Percentiles rank a stretch among this genome's conserved stretches.
Evolutionary conservation across 2,888 invertebrate species (phyloP).

Genomic region (Drosophila parthenogenetica): DNA sequence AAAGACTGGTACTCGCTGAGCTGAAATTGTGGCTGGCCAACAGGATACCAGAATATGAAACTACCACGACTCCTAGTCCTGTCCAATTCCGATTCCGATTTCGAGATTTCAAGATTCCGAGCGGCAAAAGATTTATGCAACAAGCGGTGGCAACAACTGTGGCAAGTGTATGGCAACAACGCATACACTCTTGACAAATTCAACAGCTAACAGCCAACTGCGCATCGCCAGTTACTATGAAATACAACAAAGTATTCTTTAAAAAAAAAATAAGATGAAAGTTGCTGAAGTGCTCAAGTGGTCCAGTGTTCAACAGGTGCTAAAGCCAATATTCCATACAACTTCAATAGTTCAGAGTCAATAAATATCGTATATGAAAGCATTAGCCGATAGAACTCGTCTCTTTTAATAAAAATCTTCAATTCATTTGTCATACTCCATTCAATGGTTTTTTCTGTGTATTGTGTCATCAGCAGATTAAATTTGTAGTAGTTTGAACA

Average conservation of each 20-base stretch:
- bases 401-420: background rate
- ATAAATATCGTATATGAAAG: background rate
- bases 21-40: constrained; percentile 1
- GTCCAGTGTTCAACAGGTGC: constrained; percentile 9
- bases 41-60: constrained; percentile 1
- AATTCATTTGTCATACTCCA: too few relatives aligned
- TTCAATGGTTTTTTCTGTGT: too few relatives aligned
- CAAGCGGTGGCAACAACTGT: background rate
- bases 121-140: constrained; percentile 30
- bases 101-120: too few relatives aligned
- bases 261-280: constrained; percentile 23
- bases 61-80: background rate
- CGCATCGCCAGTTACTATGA: constrained; percentile 26
- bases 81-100: too few relatives aligned
- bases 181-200: constrained; percentile 22
- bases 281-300: constrained; percentile 8
- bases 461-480: too few relatives aligned
- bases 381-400: constrained; percentile 2
- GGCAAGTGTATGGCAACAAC: constrained; percentile 8
- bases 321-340: background rate
- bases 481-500: too few relatives aligned
- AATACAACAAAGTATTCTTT: too few relatives aligned
- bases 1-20: background rate
- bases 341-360: background rate
- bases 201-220: constrained; percentile 16